phyloP scores from a whole-genome alignment of 64 coral and sea anemone genomes.

The Orbicella faveolata region DNA sequence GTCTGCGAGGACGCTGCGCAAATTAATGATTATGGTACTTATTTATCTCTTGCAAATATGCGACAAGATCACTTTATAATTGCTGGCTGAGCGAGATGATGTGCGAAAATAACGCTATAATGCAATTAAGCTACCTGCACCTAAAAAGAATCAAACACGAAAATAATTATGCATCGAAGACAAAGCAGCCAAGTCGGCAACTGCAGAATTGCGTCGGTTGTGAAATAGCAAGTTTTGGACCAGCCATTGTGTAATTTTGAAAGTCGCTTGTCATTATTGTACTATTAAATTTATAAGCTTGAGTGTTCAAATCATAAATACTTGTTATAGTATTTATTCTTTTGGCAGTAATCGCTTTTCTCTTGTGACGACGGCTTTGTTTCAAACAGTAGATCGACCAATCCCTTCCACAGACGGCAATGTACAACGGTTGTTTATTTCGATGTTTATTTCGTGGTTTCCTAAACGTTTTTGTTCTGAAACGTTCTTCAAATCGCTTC shows the following conservation, averaged over 20 bases:
- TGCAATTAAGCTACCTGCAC: background rate
- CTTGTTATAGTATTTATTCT: background rate
- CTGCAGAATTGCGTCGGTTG: too few species aligned
- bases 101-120: background rate
- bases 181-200: too few species aligned
- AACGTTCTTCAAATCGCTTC: background rate
- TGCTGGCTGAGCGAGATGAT: background rate
- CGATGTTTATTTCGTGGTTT: background rate
- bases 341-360: background rate
- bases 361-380: background rate
- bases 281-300: background rate
- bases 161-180: too few species aligned
- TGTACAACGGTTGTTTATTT: background rate
- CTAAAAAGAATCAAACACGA: background rate
- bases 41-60: background rate
- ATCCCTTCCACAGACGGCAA: background rate
- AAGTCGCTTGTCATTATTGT: background rate
- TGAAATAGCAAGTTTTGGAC: background rate
- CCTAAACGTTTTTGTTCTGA: background rate
- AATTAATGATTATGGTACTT: background rate
- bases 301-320: background rate
- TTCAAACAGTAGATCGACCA: background rate
- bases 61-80: background rate
- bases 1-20: background rate
- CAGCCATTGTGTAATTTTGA: background rate